Evolutionary conservation across 1,140 invertebrate genomes (phyloP).

Genomic region (Procambarus clarkii): DNA sequence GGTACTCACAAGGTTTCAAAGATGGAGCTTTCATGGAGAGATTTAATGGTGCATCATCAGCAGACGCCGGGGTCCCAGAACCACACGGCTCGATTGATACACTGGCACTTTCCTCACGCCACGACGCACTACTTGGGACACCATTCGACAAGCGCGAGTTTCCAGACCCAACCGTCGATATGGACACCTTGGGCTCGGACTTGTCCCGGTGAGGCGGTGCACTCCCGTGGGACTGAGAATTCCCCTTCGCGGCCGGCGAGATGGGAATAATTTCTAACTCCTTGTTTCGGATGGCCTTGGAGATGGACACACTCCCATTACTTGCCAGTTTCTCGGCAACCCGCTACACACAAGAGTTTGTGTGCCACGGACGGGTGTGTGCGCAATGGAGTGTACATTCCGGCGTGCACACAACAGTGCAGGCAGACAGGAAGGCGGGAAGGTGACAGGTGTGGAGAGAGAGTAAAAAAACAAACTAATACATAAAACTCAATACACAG

Average conservation of each 20-base stretch:
- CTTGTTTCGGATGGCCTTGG: constrained; percentile 72
- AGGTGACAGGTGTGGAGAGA: constrained; percentile 69
- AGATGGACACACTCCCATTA: constrained; percentile 71
- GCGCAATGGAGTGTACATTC: constrained; percentile 66
- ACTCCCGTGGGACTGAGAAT: constrained; percentile 19
- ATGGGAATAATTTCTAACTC: constrained; percentile 73
- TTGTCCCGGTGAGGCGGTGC: constrained; percentile 52
- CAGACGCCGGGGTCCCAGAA: constrained; percentile 14
- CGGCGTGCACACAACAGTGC: constrained; percentile 69
- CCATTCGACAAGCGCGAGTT: constrained; percentile 52
- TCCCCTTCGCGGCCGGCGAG: constrained; percentile 66
- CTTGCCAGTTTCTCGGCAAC: constrained; percentile 65
- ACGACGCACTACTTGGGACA: constrained; percentile 15
- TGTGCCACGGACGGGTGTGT: constrained; percentile 54
- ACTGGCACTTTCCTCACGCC: constrained; percentile 66
- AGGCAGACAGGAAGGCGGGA: constrained; percentile 70
- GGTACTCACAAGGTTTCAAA: constrained; percentile 29
- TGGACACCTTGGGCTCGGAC: constrained; percentile 70
- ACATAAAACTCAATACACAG: constrained; percentile 68
- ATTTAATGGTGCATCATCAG: constrained; percentile 84
- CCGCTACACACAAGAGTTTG: constrained; percentile 57
- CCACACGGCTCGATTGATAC: constrained; percentile 63
- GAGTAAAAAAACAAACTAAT: constrained; percentile 70
- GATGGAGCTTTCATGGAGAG: constrained; percentile 83
- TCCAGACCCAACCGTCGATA: constrained; percentile 54